phyloP scores from a whole-genome alignment of 1,140 invertebrate genomes.

The Lepeophtheirus salmonis region DNA sequence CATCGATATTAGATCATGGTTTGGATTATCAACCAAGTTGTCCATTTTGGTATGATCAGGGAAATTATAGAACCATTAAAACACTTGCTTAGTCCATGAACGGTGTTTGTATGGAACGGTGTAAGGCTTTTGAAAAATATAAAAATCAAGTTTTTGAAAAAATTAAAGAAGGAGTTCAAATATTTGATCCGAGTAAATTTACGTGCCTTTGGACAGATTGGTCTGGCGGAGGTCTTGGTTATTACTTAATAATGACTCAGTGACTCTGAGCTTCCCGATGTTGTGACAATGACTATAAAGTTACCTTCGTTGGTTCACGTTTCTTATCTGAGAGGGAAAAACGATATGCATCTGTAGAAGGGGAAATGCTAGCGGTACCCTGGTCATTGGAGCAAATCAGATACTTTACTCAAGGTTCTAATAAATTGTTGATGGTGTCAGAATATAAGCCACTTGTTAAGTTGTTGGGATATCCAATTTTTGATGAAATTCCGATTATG shows the following conservation, averaged over 20 bases:
- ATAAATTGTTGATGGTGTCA: slow-evolving; percentile 4
- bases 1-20: not conserved
- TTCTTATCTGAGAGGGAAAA: slow-evolving; percentile 5
- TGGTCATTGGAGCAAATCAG: slow-evolving; percentile 15
- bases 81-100: not conserved
- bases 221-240: slow-evolving; percentile 11
- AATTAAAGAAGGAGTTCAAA: not conserved
- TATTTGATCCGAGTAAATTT: not conserved
- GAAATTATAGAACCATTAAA: not conserved
- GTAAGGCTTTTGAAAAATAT: not conserved
- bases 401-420: slow-evolving; percentile 6
- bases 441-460: slow-evolving; percentile 16
- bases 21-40: not conserved
- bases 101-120: not conserved
- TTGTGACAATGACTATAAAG: not conserved
- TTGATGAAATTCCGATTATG: slow-evolving; percentile 10
- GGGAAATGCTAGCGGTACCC: no score
- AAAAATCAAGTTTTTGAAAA: not conserved
- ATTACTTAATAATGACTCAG: slow-evolving; percentile 13
- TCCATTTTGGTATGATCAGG: not conserved
- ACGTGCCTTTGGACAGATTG: not conserved
- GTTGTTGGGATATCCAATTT: slow-evolving; percentile 2
- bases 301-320: not conserved
- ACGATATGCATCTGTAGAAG: no score
- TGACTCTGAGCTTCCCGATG: not conserved